Evolutionary conservation across 2,797 vertebrate species (phyloP).

Genomic region (Setipinna tenuifilis): DNA sequence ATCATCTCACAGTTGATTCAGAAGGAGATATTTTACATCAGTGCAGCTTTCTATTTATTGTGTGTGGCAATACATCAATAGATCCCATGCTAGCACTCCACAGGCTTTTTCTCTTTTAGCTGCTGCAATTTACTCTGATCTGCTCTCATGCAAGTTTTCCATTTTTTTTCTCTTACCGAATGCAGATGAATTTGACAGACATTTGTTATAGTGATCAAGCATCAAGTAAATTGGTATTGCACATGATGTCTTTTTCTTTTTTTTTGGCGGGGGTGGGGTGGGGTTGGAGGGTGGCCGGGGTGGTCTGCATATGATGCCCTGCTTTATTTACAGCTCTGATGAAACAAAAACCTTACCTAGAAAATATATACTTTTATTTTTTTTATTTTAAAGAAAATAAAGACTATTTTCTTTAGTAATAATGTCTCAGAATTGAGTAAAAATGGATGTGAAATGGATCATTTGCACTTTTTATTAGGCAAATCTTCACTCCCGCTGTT

Average conservation of each 20-base stretch:
- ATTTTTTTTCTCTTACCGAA: not conserved
- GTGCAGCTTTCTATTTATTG: not conserved
- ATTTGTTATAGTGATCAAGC: not conserved
- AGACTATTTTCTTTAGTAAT: not conserved
- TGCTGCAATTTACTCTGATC: conserved; percentile 10
- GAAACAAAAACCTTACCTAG: not conserved
- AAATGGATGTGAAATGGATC: not conserved
- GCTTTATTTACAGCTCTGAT: not conserved
- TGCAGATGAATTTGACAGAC: not conserved
- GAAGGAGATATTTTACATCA: conserved; percentile 59
- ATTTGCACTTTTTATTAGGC: not conserved
- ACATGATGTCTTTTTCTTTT: not conserved
- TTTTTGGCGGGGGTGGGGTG: too few species aligned
- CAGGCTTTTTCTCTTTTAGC: not conserved
- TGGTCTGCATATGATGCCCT: too few species aligned
- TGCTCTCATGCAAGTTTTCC: not conserved
- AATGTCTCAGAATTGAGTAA: not conserved
- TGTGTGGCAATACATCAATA: conserved; percentile 11
- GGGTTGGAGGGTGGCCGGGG: too few species aligned
- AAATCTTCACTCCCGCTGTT: not conserved
- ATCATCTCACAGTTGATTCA: conserved; percentile 65
- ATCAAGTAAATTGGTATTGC: not conserved
- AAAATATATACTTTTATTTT: not conserved
- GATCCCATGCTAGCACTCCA: not conserved
- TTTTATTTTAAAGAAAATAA: not conserved